A percentile compares a stretch with the other conserved stretches of the same genome.
Evolutionary conservation across 2,797 vertebrate species (phyloP).

Genomic region (Malurus leucopterus): DNA sequence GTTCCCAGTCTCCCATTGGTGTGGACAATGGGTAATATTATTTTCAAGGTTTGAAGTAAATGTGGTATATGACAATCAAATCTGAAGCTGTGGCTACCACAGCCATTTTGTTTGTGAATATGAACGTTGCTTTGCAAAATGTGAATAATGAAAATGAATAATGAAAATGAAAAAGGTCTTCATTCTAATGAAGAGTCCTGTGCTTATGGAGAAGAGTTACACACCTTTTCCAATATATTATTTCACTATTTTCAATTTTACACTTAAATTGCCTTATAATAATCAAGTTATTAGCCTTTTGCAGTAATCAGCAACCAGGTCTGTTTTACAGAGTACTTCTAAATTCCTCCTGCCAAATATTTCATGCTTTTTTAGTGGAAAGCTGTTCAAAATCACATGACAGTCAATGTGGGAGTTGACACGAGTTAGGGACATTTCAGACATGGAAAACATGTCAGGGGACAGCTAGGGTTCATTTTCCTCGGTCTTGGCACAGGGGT

Average conservation of each 20-base stretch:
- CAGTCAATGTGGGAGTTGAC: not conserved
- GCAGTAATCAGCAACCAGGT: not conserved
- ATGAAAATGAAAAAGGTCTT: not conserved
- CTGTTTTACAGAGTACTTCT: not conserved
- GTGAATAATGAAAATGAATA: not conserved
- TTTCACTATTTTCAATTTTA: not conserved
- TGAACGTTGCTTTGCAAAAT: not conserved
- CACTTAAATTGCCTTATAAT: not conserved
- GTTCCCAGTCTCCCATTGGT: not conserved
- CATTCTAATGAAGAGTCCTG: not conserved
- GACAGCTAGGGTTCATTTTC: not conserved
- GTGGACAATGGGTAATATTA: not conserved
- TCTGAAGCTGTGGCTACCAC: not conserved
- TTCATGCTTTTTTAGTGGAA: not conserved
- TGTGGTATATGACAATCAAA: not conserved
- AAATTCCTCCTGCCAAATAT: not conserved
- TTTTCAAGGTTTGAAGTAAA: not conserved
- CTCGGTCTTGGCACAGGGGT: not conserved
- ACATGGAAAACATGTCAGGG: accelerated
- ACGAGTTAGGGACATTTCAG: not conserved
- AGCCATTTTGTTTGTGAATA: not conserved
- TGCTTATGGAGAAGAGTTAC: not conserved
- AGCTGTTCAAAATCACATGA: not conserved
- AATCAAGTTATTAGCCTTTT: not conserved
- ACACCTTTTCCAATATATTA: not conserved